Evolutionary conservation across 1,140 invertebrate genomes (phyloP), one percentile per base, ranked within the genome.

Genomic region (Danaus plexippus): DNA sequence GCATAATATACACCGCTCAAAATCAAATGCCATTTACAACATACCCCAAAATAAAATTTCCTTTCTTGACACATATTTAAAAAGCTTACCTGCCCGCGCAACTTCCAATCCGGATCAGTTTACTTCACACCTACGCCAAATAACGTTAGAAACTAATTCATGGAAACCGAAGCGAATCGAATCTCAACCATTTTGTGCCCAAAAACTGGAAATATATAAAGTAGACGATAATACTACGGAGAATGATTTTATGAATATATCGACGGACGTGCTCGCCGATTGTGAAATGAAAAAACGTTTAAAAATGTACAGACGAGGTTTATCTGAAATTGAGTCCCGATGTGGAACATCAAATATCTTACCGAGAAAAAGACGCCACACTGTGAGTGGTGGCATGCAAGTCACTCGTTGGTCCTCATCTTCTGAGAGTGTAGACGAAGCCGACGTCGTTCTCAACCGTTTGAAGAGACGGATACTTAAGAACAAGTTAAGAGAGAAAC

Each of bases 11-110:
- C 49, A 59, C 0, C 73, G 81, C 41, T 87, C 80, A 40, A 77
- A 82, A 61, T 85, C 84, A 9, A 73, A 75, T 46, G 63, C 69
- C 54, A 53, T 72, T 44, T 87, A 84, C 56, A 69, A 72, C 44
- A 71, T 71, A 9, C 81, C 84, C n/a, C 69, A 73, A 60, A 87
- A 85, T 69, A 87, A 88, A 59, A 71, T 87, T 67, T 85, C 79
- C 18, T 88, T 88, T 66, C 71, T 88, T 32, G 85, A 88, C 57
- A 88, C 86, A 65, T 88, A 88, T 60, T 74, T 88, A 61, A 87
- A 81, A 75, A 88, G 87, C 69, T 77, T 88, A 80, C 80, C 78
- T 52, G 66, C 67, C 9, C 73, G 80, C 52, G 74, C 74, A 61
- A 67, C 62, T 56, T 71, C 75, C 68, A 83, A 80, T 81, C 74